Base-by-base conservation (phyloP, 2,113 vertebrate genomes). In the Nothobranchius furzeri region DNA sequence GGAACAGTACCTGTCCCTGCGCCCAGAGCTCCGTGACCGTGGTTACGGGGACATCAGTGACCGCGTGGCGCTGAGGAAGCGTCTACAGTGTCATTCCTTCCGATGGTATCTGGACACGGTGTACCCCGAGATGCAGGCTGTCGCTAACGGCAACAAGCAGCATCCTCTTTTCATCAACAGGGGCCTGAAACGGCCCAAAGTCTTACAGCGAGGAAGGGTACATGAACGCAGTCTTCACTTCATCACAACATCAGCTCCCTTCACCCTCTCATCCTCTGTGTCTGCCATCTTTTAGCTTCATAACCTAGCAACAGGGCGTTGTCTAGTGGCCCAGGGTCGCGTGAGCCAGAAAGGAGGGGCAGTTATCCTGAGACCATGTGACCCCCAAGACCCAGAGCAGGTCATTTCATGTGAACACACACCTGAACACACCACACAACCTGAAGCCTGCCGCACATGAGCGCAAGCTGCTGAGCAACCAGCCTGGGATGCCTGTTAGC, bases 81-180 rank as follows among this genome's bases (percentile, higher is more conserved):
- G 78, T 46, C 65, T 99, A 79, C 93, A 94, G 60, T 99, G 98
- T 65, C 95, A 76, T 30, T 94, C 96, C 0, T 99, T 99, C 68
- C 93, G 92, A 47, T 99, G 98, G 98, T 99, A 98, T 75, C 91
- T 99, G 79, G 96, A 99, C 84, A 95, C 92, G 1, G 78, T 99
- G 20, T 99, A 99, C 79, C 98, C 98, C 0, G 96, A 99, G 90
- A 99, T 99, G 96, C 95, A 97, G 87, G 75, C 94, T 4, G 83
- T 87, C 4, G 92, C 95, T 46, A 86, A 93, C 13, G 92, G 95
- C 42, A 94, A 93, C 88, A 97, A 95, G 84, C 88, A 90, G 12
- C 95, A 93, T 10, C 95, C 95, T 0, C 71, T 94, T 70, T 95
- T 98, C 67, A 62, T 95, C 83, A 96, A 98, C 52, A 95, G 95